These are phyloP conservation scores for Pseudomyrmex pallidus DNA, from an alignment of 1,140 invertebrate species.

Conservation along the genomic window DNA sequence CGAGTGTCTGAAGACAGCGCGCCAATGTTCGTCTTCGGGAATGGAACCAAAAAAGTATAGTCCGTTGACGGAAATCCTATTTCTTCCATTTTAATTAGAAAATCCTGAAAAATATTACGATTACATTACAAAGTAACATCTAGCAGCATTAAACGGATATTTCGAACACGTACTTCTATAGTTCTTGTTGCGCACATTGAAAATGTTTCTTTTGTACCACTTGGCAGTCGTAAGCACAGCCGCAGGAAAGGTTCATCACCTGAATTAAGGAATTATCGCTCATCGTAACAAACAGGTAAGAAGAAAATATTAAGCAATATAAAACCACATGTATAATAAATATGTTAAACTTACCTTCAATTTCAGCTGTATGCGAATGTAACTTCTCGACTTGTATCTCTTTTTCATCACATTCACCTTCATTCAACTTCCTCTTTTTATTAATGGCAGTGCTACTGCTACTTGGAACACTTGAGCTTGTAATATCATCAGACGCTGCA, in stretches of 20 bases:
- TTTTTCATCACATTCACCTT: slow-evolving; percentile 16
- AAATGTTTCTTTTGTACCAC: slow-evolving; percentile 81
- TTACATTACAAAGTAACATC: too few relatives aligned
- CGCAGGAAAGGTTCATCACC: slow-evolving; percentile 77
- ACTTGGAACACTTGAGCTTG: slow-evolving; percentile 51
- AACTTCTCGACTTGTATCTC: slow-evolving; percentile 18
- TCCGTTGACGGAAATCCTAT: slow-evolving; percentile 81
- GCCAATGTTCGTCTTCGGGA: slow-evolving; percentile 82
- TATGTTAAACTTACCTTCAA: slow-evolving; percentile 61
- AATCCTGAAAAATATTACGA: slow-evolving; percentile 73
- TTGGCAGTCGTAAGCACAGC: slow-evolving; percentile 82
- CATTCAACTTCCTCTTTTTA: slow-evolving; percentile 62
- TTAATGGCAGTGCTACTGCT: slow-evolving; percentile 41
- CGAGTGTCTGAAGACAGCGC: slow-evolving; percentile 76
- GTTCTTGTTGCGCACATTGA: slow-evolving; percentile 80
- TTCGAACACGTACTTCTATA: slow-evolving; percentile 76
- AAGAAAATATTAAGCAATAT: background rate
- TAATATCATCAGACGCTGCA: slow-evolving; percentile 20
- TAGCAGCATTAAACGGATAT: background rate
- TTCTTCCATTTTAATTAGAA: slow-evolving; percentile 81
- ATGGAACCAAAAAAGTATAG: slow-evolving; percentile 82
- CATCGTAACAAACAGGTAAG: background rate
- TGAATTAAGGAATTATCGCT: slow-evolving; percentile 32
- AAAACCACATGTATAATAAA: background rate
- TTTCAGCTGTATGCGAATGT: slow-evolving; percentile 49